These are phyloP conservation scores for Macaca nemestrina DNA, from an alignment of 2,113 vertebrate genomes.

Conservation along the genomic window DNA sequence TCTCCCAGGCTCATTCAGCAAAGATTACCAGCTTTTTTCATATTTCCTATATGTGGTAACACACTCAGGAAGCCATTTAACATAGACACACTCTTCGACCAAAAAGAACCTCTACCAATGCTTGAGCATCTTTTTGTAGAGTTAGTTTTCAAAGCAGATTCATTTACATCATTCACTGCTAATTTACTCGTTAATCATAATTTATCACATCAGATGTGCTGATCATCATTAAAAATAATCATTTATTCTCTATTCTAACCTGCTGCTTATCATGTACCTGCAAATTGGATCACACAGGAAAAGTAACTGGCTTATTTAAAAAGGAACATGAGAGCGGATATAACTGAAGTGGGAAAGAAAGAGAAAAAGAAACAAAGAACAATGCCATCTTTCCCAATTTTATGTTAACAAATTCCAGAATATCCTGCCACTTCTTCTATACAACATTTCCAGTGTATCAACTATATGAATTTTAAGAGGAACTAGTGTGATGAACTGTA, in stretches of 20 bases:
- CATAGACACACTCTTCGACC: background rate
- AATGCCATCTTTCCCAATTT: background rate
- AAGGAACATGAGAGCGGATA: conserved; percentile 48
- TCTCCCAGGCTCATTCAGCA: background rate
- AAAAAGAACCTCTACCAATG: conserved; percentile 1
- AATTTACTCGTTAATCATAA: conserved; percentile 81
- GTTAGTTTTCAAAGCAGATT: conserved; percentile 63
- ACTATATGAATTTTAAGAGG: background rate
- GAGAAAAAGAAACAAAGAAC: background rate
- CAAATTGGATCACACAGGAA: conserved; percentile 73
- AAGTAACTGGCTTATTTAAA: conserved; percentile 76
- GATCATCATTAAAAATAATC: conserved; percentile 77
- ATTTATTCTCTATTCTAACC: conserved; percentile 78
- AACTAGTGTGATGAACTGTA: background rate
- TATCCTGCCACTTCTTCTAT: background rate
- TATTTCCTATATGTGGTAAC: conserved; percentile 29
- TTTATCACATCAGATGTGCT: conserved; percentile 76
- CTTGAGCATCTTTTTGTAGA: conserved; percentile 52
- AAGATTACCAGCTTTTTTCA: background rate
- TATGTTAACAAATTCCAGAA: background rate
- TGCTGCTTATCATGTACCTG: conserved; percentile 67
- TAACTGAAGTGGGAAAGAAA: background rate
- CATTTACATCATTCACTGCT: conserved; percentile 72
- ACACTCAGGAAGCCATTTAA: background rate
- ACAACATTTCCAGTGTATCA: background rate